Percentiles rank a stretch among this genome's conserved stretches.
These are phyloP conservation scores for Calosoma granatense DNA, from an alignment of 1,140 invertebrate genomes.

Conservation along the genomic window DNA sequence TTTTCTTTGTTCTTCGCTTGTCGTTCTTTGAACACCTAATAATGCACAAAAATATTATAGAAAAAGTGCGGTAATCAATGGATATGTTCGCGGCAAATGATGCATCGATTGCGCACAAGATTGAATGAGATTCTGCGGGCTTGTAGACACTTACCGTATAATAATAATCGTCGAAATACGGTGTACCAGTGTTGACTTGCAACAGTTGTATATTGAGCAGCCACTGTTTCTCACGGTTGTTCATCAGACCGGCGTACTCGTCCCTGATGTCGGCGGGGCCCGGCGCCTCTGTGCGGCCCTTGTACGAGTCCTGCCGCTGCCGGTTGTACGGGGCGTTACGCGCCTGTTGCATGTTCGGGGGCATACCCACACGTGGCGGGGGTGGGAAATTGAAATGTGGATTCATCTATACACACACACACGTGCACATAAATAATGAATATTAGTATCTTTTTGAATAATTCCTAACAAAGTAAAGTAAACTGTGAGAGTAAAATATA, in stretches of 20 bases:
- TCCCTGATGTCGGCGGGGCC: slow-evolving; percentile 40
- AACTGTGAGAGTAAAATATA: background rate
- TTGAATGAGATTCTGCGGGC: too few species aligned
- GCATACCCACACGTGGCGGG: slow-evolving; percentile 22
- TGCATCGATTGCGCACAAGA: background rate
- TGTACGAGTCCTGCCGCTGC: slow-evolving; percentile 16
- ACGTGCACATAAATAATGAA: background rate
- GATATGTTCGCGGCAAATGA: background rate
- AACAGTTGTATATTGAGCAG: slow-evolving; percentile 84
- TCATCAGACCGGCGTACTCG: slow-evolving; percentile 86
- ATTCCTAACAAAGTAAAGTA: too few species aligned
- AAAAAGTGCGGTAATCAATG: background rate
- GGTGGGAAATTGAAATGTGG: slow-evolving; percentile 26
- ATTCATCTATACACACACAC: slow-evolving; percentile 14
- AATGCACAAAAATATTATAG: slow-evolving; percentile 11
- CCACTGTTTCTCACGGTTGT: slow-evolving; percentile 83
- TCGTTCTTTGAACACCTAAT: slow-evolving; percentile 48
- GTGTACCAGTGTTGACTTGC: slow-evolving; percentile 76
- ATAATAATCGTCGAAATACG: slow-evolving; percentile 80
- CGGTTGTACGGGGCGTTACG: slow-evolving; percentile 20
- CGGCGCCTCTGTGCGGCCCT: background rate
- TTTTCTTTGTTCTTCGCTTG: slow-evolving; percentile 41
- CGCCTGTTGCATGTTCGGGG: slow-evolving; percentile 23
- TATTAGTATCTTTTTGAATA: background rate
- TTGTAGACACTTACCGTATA: slow-evolving; percentile 53